Evolutionary conservation across 2,888 invertebrate genomes (phyloP), one percentile per base, ranked within the genome.

Genomic region (Polyploca ridens): DNA sequence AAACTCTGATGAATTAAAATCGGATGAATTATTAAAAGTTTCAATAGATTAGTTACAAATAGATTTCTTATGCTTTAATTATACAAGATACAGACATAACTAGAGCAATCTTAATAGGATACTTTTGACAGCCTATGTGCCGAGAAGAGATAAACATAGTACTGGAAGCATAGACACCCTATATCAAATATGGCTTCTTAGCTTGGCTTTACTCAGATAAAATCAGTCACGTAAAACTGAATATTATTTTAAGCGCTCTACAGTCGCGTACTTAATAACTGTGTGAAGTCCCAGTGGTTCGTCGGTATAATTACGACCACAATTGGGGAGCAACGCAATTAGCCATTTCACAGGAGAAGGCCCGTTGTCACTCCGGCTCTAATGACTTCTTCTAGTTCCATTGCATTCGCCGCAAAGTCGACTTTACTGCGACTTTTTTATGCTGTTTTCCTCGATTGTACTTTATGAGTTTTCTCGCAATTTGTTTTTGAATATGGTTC

Each of bases 261-360:
- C 44, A 66, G 64, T 69, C 66, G 35, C 35, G 69, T 71, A n/a
- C 19, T 78, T 81, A 80, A 79, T 79, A 77, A 70, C 72, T 72
- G 69, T 68, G 71, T 68, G 70, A 68, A 67, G 67, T 66, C 65
- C 71, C 64, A 65, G 67, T 14, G 7, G 54, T 54, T 54, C 19
- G 65, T 72, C 66, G 68, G 76, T 75, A 77, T 84, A 84, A 87
- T 87, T 83, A 83, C 79, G 71, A 67, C 73, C 77, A 77, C 81
- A 87, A 83, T 84, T 78, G 74, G 73, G 73, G 72, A 74, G 76
- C 70, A 75, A 72, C 76, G 80, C 78, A 83, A 85, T 84, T 84
- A 84, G 78, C 79, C 77, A 77, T 78, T 77, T 76, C 74, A 76
- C 77, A 73, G 72, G 66, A 75, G 60, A 38, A 16, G 66, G 71